Conservation (phyloP, 2,888 invertebrate species). For the Nesidiocoris tenuis region DNA sequence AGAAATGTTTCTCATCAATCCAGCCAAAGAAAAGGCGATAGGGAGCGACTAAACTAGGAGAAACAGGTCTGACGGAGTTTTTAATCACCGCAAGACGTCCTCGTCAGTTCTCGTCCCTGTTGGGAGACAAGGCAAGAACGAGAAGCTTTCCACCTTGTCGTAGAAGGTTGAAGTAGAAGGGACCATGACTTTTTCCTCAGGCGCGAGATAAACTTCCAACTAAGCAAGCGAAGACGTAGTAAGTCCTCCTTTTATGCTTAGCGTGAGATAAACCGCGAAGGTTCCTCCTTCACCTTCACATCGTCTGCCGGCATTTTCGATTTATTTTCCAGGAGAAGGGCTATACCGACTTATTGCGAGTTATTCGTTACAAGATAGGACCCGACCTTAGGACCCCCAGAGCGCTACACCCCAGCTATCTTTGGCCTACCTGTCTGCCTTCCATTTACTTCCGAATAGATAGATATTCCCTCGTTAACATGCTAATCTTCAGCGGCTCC, state of each 20-base stretch:
- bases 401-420: not conserved
- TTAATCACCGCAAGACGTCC: not conserved
- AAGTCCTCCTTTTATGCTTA: constrained; percentile 34
- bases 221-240: constrained; percentile 11
- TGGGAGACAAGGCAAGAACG: not conserved
- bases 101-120: not conserved
- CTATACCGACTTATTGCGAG: constrained; percentile 35
- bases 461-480: constrained; percentile 40
- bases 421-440: not conserved
- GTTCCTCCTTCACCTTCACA: not conserved
- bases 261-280: constrained; percentile 35
- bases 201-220: not conserved
- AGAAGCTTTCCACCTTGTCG: not conserved
- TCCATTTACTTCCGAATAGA: constrained; percentile 3
- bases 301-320: not conserved
- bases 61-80: not conserved
- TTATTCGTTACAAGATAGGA: constrained; percentile 40
- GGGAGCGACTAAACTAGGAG: not conserved
- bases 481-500: constrained; percentile 27
- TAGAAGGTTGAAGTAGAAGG: not conserved
- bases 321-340: not conserved
- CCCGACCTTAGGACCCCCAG: constrained; percentile 1
- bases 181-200: not conserved
- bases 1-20: not conserved
- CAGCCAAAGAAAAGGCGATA: not conserved